Conservation (phyloP, 1,140 invertebrate genomes). For the Linepithema humile region DNA sequence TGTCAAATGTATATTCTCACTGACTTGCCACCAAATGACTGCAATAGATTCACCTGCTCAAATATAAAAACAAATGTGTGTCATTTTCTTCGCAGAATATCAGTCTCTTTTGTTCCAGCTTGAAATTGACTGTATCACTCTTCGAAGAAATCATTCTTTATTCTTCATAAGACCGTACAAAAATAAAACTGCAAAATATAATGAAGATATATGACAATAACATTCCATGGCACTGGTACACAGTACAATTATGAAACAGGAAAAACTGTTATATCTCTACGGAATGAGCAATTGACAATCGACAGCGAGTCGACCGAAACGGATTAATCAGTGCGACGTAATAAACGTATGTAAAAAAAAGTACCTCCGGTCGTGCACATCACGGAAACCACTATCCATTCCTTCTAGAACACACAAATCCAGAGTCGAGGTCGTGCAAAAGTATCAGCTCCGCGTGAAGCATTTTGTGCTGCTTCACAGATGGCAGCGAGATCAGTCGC, state of each 20-base stretch:
- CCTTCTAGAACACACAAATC: constrained; percentile 64
- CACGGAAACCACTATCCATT: constrained; percentile 54
- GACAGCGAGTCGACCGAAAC: too few relatives aligned
- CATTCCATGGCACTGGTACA: not conserved
- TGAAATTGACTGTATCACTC: not conserved
- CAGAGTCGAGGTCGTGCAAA: constrained; percentile 59
- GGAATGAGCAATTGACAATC: not conserved
- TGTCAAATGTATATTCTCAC: not conserved
- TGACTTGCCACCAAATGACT: not conserved
- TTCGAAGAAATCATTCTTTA: not conserved
- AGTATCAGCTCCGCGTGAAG: constrained; percentile 16
- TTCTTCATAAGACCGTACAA: not conserved
- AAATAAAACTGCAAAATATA: not conserved
- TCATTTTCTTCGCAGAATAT: not conserved
- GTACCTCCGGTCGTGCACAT: constrained; percentile 56
- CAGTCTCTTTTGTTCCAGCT: not conserved
- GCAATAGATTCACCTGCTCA: not conserved
- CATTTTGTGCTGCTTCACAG: constrained; percentile 58
- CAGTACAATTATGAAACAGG: not conserved
- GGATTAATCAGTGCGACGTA: not conserved
- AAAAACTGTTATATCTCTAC: not conserved
- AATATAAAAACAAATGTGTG: not conserved
- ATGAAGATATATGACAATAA: not conserved
- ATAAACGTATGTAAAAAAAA: not conserved
- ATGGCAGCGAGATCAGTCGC: constrained; percentile 64